Percentiles rank a stretch among this genome's conserved stretches.
These are phyloP conservation scores for Pycnomerus fuliginosus DNA, from an alignment of 2,888 invertebrate genomes.

Conservation along the genomic window DNA sequence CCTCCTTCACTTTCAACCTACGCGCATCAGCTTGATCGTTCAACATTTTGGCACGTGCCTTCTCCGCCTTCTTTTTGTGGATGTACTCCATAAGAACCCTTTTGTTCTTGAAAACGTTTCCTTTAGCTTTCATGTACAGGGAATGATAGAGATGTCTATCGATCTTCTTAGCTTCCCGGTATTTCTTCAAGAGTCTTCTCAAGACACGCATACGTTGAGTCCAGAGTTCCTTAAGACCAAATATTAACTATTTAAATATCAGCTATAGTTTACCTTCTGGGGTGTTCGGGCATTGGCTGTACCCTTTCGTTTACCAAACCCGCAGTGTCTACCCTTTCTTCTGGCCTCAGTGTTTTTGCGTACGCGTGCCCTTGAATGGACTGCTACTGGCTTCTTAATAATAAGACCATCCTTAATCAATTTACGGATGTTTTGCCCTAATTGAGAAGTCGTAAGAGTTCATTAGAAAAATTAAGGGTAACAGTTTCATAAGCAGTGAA, in stretches of 20 bases:
- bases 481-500: too few relatives aligned
- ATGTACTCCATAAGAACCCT: constrained; percentile 99
- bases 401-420: constrained; percentile 99
- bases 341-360: constrained; percentile 97
- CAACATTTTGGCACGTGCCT: constrained; percentile 95
- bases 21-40: constrained; percentile 98
- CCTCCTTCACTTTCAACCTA: constrained; percentile 94
- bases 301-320: constrained; percentile 99
- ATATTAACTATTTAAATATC: background rate
- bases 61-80: constrained; percentile 99
- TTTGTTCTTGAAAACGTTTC: constrained; percentile 98
- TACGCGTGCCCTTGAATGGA: constrained; percentile 96
- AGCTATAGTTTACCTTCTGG: constrained; percentile 60
- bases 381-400: constrained; percentile 98
- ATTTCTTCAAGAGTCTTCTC: constrained; percentile 91
- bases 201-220: constrained; percentile 97
- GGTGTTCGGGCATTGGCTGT: constrained; percentile 99
- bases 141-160: constrained; percentile 98
- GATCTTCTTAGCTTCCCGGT: constrained; percentile 97
- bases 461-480: too few relatives aligned
- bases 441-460: too few relatives aligned
- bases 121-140: constrained; percentile 99
- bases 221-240: constrained; percentile 78
- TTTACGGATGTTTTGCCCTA: constrained; percentile 92
- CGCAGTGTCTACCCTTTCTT: constrained; percentile 98